Conservation (phyloP, 2,888 invertebrate genomes). For the Elmis aenea region DNA sequence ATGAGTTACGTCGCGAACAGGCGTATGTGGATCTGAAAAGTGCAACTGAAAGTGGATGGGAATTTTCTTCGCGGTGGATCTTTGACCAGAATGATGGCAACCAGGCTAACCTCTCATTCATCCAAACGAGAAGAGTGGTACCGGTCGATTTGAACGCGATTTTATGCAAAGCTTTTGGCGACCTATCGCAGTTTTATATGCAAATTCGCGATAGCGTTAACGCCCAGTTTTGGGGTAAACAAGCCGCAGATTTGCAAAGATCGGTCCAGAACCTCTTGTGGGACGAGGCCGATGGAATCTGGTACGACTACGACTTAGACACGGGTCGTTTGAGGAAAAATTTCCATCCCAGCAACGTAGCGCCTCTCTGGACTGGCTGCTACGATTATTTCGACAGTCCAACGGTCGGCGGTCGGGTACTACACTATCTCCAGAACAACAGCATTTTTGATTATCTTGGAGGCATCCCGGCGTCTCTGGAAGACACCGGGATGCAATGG, state of each 20-base stretch:
- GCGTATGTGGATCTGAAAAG: conserved; percentile 68
- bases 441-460: conserved; percentile 54
- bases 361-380: conserved; percentile 65
- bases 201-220: conserved; percentile 49
- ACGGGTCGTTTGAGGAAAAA: conserved; percentile 53
- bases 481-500: conserved; percentile 68
- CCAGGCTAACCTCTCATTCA: conserved; percentile 55
- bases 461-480: conserved; percentile 65
- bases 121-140: conserved; percentile 61
- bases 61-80: conserved; percentile 81
- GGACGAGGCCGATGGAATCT: conserved; percentile 68
- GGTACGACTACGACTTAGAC: conserved; percentile 72
- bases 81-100: conserved; percentile 54
- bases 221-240: conserved; percentile 49
- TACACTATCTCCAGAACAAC: conserved; percentile 51
- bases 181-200: conserved; percentile 58
- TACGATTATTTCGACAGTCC: conserved; percentile 21
- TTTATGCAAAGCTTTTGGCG: conserved; percentile 62
- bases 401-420: conserved; percentile 49
- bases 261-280: conserved; percentile 69
- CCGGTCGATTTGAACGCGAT: conserved; percentile 82
- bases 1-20: conserved; percentile 42
- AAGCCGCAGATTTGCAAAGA: conserved; percentile 53
- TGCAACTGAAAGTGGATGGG: conserved; percentile 85
- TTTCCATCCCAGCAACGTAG: conserved; percentile 50